Conservation (phyloP, 2,797 vertebrate species). For the Tarsius wallacei region DNA sequence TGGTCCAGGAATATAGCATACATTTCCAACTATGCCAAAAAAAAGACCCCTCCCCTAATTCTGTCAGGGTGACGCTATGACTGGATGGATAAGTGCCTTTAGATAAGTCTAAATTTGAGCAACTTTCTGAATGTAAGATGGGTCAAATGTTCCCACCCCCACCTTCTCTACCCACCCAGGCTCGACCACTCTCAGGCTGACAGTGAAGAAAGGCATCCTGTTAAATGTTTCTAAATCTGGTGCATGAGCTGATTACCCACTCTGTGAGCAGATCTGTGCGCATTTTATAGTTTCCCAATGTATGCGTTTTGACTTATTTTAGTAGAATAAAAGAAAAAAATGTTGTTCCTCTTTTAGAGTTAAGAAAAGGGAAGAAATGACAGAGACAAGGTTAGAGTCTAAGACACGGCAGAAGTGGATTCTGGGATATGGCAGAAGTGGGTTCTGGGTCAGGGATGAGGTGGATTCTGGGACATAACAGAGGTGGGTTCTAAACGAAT, state of each 20-base stretch:
- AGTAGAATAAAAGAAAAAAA: neutral
- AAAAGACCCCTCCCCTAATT: neutral
- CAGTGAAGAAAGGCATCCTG: neutral
- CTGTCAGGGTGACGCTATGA: neutral
- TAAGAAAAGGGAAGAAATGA: neutral
- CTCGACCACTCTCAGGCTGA: neutral
- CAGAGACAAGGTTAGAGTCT: neutral
- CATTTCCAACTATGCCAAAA: neutral
- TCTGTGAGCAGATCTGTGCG: neutral
- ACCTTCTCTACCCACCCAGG: neutral
- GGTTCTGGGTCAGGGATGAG: neutral
- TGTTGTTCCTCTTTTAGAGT: neutral
- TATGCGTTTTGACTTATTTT: neutral
- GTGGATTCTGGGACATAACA: neutral
- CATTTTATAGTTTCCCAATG: neutral
- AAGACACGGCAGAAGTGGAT: neutral
- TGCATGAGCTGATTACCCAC: neutral
- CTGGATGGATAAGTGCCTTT: neutral
- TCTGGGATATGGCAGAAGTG: neutral
- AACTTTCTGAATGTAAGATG: neutral
- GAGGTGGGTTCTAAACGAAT: neutral
- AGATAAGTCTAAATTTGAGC: constrained; percentile 8
- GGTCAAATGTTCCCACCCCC: neutral
- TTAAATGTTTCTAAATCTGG: neutral
- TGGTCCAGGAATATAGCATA: neutral